Evolutionary conservation across 2,113 vertebrate species (phyloP).

Genomic region (Bostrychus sinensis): DNA sequence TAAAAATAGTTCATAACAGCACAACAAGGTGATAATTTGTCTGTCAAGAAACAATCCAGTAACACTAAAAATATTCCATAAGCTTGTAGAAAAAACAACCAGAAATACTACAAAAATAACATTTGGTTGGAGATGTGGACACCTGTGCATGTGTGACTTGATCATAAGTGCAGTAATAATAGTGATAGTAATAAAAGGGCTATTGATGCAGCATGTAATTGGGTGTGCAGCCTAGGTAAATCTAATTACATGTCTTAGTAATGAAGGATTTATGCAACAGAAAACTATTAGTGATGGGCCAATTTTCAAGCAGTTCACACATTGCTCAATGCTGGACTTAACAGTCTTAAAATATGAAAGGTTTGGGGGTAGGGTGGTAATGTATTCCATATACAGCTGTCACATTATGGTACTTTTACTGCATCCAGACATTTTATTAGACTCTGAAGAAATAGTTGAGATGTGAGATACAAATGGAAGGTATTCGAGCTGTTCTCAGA

Average conservation of each 20-base stretch:
- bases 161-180: neutral
- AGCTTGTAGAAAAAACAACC: neutral
- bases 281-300: constrained; percentile 14
- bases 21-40: neutral
- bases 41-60: neutral
- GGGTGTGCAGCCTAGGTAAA: constrained; percentile 12
- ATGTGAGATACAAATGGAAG: constrained; percentile 8
- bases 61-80: no score
- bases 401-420: constrained; percentile 5
- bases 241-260: constrained; percentile 23
- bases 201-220: constrained; percentile 10
- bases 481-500: constrained; percentile 23
- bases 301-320: constrained; percentile 20
- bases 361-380: neutral
- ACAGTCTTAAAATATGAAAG: neutral
- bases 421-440: constrained; percentile 11
- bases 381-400: constrained; percentile 28
- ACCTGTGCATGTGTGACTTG: neutral
- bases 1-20: neutral
- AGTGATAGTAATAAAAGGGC: neutral
- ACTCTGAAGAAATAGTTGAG: constrained; percentile 9
- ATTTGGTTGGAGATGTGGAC: no score
- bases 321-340: constrained; percentile 8
- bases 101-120: no score
- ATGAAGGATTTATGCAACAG: constrained; percentile 31